Evolutionary conservation across 2,888 invertebrate genomes (phyloP).

Genomic region (Petrolisthes cinctipes): DNA sequence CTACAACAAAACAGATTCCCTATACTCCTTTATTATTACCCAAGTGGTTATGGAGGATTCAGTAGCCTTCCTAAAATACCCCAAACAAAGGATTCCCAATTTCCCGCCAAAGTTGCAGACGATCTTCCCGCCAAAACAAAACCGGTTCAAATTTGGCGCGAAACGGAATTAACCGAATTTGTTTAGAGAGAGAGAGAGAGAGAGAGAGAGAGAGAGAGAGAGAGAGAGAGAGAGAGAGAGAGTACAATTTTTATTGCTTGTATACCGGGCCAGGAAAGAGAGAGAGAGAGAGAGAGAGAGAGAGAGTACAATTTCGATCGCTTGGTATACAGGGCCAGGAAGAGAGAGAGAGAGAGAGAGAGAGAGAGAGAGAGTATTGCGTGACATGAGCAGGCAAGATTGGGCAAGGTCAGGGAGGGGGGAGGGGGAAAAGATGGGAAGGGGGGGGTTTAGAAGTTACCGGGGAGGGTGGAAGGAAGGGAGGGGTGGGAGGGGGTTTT

Average conservation of each 20-base stretch:
- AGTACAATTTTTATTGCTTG: background rate
- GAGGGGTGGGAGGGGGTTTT: background rate
- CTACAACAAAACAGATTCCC: too few species aligned
- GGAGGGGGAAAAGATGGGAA: background rate
- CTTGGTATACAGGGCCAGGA: background rate
- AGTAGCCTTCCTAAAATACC: too few species aligned
- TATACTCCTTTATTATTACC: too few species aligned
- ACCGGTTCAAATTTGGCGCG: too few species aligned
- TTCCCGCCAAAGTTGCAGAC: too few species aligned
- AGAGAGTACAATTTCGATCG: background rate
- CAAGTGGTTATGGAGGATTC: too few species aligned
- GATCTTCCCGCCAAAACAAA: too few species aligned
- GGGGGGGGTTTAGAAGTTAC: background rate
- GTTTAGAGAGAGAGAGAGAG: conserved; percentile 27
- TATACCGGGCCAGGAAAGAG: background rate
- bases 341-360: background rate
- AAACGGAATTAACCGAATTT: background rate
- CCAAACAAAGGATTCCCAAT: too few species aligned
- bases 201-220: conserved; percentile 37
- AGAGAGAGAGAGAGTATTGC: background rate
- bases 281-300: background rate
- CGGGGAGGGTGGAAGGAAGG: background rate
- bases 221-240: background rate
- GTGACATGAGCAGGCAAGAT: too few species aligned
- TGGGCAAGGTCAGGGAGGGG: background rate